Evolutionary conservation across 2,797 vertebrate species (phyloP).

Genomic region (Intellagama lesueurii): DNA sequence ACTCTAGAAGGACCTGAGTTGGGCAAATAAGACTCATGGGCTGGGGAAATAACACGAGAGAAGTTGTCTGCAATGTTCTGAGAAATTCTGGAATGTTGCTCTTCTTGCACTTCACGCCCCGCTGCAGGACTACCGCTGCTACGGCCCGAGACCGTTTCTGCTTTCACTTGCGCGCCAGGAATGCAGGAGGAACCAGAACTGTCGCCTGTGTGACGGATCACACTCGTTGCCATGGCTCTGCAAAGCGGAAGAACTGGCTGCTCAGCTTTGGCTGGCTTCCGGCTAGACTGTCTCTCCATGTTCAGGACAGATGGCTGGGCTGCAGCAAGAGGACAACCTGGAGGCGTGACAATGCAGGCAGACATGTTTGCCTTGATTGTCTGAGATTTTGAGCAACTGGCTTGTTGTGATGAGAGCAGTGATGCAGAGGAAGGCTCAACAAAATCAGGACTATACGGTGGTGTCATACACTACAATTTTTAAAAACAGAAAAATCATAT

Average conservation of each 20-base stretch:
- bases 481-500: constrained; percentile 11
- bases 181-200: constrained; percentile 78
- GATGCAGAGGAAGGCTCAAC: constrained; percentile 80
- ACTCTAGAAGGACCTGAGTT: constrained; percentile 36
- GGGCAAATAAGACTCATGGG: constrained; percentile 54
- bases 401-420: constrained; percentile 65
- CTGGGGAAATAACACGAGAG: constrained; percentile 12
- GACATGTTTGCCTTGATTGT: constrained; percentile 57
- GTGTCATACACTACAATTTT: constrained; percentile 92
- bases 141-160: constrained; percentile 40
- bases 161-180: constrained; percentile 71
- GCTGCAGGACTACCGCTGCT: constrained; percentile 33
- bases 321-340: constrained; percentile 19
- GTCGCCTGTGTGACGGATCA: constrained; percentile 90
- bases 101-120: constrained; percentile 39
- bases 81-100: constrained; percentile 54
- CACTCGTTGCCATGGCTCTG: constrained; percentile 89
- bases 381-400: constrained; percentile 71
- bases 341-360: constrained; percentile 49
- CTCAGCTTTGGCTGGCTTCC: constrained; percentile 56
- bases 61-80: constrained; percentile 56
- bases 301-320: constrained; percentile 39
- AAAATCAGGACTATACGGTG: constrained; percentile 94
- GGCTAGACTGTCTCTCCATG: background rate
- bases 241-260: constrained; percentile 63